A percentile compares a stretch with the other conserved stretches of the same genome.
phyloP scores from a whole-genome alignment of 30 jellyfish, hydroid and myxozoan species.

The Turritopsis rubra region DNA sequence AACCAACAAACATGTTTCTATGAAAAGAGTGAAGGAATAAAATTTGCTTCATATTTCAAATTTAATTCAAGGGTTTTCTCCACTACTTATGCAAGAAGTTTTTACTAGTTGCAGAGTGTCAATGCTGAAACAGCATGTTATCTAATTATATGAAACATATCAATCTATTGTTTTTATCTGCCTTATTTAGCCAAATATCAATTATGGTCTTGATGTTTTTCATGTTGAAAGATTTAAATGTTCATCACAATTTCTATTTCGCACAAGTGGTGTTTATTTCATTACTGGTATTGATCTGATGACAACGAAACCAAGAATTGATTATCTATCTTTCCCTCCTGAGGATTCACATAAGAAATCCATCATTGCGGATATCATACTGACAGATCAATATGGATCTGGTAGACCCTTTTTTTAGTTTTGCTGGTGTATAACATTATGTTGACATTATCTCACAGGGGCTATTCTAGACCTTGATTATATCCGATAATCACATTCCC shows the following conservation, averaged over 20 bases:
- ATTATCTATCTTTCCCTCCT: conserved; percentile 34
- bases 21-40: no score
- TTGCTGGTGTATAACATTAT: no score
- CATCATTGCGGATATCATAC: conserved; percentile 43
- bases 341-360: conserved; percentile 48
- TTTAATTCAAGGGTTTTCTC: no score
- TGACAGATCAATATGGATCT: conserved; percentile 40
- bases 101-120: no score
- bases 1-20: no score
- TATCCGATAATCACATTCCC: no score
- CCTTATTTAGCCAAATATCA: conserved; percentile 40
- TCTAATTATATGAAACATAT: no score
- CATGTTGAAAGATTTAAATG: conserved; percentile 85
- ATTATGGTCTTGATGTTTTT: conserved; percentile 55
- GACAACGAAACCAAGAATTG: conserved; percentile 46
- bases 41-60: no score
- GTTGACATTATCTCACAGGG: no score
- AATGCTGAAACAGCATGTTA: no score
- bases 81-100: no score
- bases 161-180: background rate
- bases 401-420: background rate
- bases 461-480: no score
- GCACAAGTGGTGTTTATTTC: conserved; percentile 59
- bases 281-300: conserved; percentile 36
- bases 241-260: conserved; percentile 51